phyloP scores from a whole-genome alignment of 2,888 invertebrate species.

The Microctonus brassicae region DNA sequence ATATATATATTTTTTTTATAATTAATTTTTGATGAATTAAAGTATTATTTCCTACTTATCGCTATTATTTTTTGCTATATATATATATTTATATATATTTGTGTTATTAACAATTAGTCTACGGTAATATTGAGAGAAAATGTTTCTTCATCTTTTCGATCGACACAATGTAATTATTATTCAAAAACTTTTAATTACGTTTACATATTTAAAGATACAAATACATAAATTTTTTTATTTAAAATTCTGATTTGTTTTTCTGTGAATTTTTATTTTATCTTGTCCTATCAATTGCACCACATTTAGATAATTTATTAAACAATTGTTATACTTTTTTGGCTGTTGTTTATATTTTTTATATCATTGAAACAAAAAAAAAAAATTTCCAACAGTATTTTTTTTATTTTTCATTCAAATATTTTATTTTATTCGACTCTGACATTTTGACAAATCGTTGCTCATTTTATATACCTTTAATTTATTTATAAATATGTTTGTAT shows the following conservation, averaged over 20 bases:
- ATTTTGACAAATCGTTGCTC: slow-evolving; percentile 14
- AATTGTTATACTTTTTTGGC: background rate
- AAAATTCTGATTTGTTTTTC: no score
- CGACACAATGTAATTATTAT: background rate
- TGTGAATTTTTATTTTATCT: no score
- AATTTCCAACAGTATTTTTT: no score
- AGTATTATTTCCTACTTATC: slow-evolving; percentile 25
- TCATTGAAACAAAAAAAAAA: background rate
- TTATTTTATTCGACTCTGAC: background rate
- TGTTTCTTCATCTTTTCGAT: slow-evolving; percentile 10
- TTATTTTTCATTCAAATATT: background rate
- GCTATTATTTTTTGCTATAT: slow-evolving; percentile 18
- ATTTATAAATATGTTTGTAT: background rate
- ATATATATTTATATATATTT: slow-evolving; percentile 29
- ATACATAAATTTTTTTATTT: background rate
- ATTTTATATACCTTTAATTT: background rate
- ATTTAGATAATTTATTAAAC: no score
- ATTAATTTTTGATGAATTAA: slow-evolving; percentile 11
- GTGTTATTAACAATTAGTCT: slow-evolving; percentile 35
- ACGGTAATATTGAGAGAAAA: slow-evolving; percentile 31
- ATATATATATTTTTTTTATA: slow-evolving; percentile 26
- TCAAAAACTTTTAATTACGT: background rate
- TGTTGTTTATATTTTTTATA: background rate
- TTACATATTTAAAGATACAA: background rate
- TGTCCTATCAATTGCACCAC: no score